Base-by-base conservation (phyloP, 2,113 vertebrate species). In the Bucco capensis region DNA sequence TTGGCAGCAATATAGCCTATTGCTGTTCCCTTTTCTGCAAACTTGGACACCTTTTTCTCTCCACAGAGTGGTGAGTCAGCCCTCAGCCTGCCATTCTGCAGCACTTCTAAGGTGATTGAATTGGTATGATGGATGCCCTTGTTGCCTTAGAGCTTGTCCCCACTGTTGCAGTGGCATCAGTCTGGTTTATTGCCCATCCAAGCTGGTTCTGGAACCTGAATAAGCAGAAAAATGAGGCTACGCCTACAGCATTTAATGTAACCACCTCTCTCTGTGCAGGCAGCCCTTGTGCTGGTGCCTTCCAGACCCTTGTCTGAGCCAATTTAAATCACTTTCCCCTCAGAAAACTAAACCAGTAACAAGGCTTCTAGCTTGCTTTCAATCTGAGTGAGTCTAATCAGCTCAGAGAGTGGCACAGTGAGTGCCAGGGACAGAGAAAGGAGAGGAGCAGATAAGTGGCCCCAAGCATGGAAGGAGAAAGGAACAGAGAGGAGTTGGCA, bases 161-260 rank as follows among this genome's bases (percentile, higher is more conserved):
- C 57, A 22, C 25, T 62, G 8, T 5, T 49, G 38, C 23, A 30
- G 50, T 83, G 51, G 14, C 57, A 37, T 33, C 0, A 0, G 5
- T 82, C 65, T 89, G 25, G 56, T 81, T 81, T 66, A 35, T 44
- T 78, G 61, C 18, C 13, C 42, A 66, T 19, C 9, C 19, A 57
- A 71, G 28, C 40, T 81, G n/a, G 11, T 67, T 58, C 53, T 72
- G 42, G 66, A 66, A 72, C 31, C n/a, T 65, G 54, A 78, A 30
- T 23, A 71, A 75, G 53, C 16, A 75, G 51, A 89, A 87, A 70
- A 23, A 8, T 1, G 4, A 83, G 27, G 44, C 35, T 76, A 7
- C 28, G 22, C 46, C 70, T 70, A 24, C 47, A 54, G 31, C 13
- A 28, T 17, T 54, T 31, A 51, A 46, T n/a, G 8, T 12, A 65